These are phyloP conservation scores for Penaeus chinensis DNA, from an alignment of 1,140 invertebrate genomes.

Conservation along the genomic window DNA sequence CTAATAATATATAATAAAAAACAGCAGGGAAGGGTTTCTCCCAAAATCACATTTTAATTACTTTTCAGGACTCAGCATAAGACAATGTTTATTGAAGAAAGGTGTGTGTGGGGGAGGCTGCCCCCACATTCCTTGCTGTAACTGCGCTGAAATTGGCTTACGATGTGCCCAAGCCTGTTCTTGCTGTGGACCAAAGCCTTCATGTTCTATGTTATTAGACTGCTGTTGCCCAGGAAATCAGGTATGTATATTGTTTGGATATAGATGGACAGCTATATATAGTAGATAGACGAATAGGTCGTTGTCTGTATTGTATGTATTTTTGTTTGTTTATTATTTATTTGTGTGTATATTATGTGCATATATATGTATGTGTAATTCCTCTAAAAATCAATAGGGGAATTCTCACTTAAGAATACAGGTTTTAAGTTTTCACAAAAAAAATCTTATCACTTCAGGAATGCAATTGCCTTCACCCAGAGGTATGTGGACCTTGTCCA, in stretches of 20 bases:
- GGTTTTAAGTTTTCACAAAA: not conserved
- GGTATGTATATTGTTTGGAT: slow-evolving; percentile 13
- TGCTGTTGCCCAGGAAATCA: slow-evolving; percentile 43
- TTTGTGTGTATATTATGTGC: too few species aligned
- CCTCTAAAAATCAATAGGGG: too few species aligned
- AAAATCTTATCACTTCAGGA: slow-evolving; percentile 7
- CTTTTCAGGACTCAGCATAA: slow-evolving; percentile 40
- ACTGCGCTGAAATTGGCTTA: slow-evolving; percentile 43
- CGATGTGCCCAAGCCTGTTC: slow-evolving; percentile 51
- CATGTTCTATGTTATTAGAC: slow-evolving; percentile 36
- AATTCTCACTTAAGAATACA: not conserved
- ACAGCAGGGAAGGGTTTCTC: too few species aligned
- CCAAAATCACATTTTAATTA: not conserved
- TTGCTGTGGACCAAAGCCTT: slow-evolving; percentile 45
- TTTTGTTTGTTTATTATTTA: too few species aligned
- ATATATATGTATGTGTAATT: too few species aligned
- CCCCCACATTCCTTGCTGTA: slow-evolving; percentile 35
- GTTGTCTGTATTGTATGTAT: not conserved
- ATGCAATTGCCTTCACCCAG: slow-evolving; percentile 28
- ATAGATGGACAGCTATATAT: not conserved
- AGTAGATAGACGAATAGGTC: too few species aligned
- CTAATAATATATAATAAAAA: not conserved
- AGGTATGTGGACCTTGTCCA: slow-evolving; percentile 20
- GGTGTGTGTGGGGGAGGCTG: slow-evolving; percentile 45
- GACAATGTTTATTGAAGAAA: slow-evolving; percentile 53